Base-by-base conservation (phyloP, 2,888 invertebrate species). In the Alviniconcha strummeri region DNA sequence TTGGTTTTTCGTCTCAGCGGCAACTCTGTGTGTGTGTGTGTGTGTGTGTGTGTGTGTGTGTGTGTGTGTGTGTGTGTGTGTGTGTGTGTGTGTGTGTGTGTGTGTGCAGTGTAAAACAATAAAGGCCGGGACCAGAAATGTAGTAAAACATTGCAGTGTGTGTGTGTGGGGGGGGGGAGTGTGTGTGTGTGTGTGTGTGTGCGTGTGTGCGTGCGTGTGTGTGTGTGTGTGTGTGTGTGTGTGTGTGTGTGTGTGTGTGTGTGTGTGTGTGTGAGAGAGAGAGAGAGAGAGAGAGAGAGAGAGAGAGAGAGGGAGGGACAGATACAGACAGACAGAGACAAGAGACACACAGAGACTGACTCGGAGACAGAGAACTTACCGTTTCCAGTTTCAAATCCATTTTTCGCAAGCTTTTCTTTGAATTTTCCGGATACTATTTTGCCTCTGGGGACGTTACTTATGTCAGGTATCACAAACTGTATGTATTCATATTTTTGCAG, bases 301-400 rank as follows among this genome's bases (percentile, higher is more conserved):
- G 64, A 64, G 64, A 64, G 64, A 64, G 64, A 64, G 64, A 64
- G 36, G 36, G 36, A 3, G 36, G 36, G 69, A 80, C 6, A 69
- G 69, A 67, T 15, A 69, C 9, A 80, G 55, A 80, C 2, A 80
- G 71, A 80, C 17, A 54, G 55, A 67, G 64, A 76, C 11, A 13
- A 67, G 52, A 80, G 55, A 80, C 2, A 80, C 55, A 80, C 17
- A 54, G 55, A 67, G 64, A 76, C 11, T 76, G 60, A 76, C 9
- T 77, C 54, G 67, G 60, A 36, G 56, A 83, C 55, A 83, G 69
- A 55, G 71, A 13, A 17, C 52, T 75, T 74, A 77, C 77, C 77
- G 19, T n/a, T 54, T n/a, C 52, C 4, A 36, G 57, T 11, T 78
- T 78, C 78, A 52, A 78, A 78, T 7, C 78, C 78, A 15, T 78